Evolutionary conservation across 2,113 vertebrate genomes (phyloP).

Genomic region (Pollimyrus isidori): DNA sequence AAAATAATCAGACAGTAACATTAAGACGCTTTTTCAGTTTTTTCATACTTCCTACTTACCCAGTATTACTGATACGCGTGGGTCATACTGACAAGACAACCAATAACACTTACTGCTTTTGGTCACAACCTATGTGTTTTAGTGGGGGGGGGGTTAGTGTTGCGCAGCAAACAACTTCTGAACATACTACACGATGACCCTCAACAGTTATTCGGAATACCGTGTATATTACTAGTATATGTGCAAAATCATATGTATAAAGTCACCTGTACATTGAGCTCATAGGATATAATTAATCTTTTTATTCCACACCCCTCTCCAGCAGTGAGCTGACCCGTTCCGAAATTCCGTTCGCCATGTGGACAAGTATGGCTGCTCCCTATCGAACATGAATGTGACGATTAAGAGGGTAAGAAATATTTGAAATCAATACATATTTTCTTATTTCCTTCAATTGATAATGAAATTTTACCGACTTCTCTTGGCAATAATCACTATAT

Average conservation of each 20-base stretch:
- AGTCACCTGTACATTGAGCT: not conserved
- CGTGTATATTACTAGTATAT: not conserved
- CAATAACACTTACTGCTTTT: not conserved
- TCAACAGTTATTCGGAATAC: not conserved
- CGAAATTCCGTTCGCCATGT: not conserved
- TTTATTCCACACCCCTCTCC: not conserved
- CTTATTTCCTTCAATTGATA: not conserved
- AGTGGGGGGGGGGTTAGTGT: not conserved
- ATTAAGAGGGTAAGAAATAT: not conserved
- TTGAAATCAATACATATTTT: not conserved
- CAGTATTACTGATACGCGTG: not conserved
- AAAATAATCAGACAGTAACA: not conserved
- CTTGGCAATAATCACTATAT: not conserved
- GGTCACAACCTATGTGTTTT: not conserved
- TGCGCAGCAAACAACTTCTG: not conserved
- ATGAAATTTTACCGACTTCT: not conserved
- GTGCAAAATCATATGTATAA: not conserved
- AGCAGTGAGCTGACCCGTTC: not conserved
- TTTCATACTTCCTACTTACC: not conserved
- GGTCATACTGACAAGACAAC: not conserved
- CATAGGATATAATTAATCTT: not conserved
- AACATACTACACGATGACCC: not conserved
- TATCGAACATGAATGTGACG: not conserved
- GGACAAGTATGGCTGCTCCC: slow-evolving; percentile 5
- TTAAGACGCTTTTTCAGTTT: not conserved